Evolutionary conservation across 64 coral and sea anemone genomes (phyloP), one percentile per base, ranked within the genome.

Genomic region (Exaiptasia diaphana): DNA sequence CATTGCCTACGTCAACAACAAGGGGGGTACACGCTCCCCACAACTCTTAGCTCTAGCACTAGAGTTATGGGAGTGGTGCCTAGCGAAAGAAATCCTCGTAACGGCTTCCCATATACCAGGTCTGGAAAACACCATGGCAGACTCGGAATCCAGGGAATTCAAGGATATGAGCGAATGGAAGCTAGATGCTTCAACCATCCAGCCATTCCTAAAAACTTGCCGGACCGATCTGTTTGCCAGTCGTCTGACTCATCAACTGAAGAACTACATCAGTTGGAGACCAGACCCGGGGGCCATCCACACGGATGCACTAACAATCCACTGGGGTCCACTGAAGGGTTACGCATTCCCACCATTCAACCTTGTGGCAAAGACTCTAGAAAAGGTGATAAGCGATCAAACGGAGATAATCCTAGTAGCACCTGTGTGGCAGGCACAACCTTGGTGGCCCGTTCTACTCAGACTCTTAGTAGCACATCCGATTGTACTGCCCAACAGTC

Each of bases 291-390:
- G 14, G 14, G 53, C 76, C 25, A 50, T 0, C 1, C 9, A 23
- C 41, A 13, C 49, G 36, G 76, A 63, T 39, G 54, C 76, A 7
- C 14, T 79, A 4, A 53, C 46, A 48, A 2, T 79, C 12, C 6
- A 79, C 41, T 81, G 64, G 80, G 50, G 31, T 26, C 42, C 32
- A 7, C 25, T 71, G 24, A 35, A 45, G 27, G 64, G 64, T 25
- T 71, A 54, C 18, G 76, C 85, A 26, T 88, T 88, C 64, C 42
- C 85, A 3, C 85, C 85, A 22, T 88, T 80, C 50, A 68, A 30
- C 15, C 42, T 88, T 8, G n/a, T 80, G 36, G 15, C 46, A 0
- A 4, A 17, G 15, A 29, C 27, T 3, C 50, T 80, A 14, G 43
- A 55, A 32, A 67, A 88, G 34, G 74, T 71, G 41, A 15, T 73